Conservation (phyloP, 64 coral and sea anemone species). For the Porites lutea region DNA sequence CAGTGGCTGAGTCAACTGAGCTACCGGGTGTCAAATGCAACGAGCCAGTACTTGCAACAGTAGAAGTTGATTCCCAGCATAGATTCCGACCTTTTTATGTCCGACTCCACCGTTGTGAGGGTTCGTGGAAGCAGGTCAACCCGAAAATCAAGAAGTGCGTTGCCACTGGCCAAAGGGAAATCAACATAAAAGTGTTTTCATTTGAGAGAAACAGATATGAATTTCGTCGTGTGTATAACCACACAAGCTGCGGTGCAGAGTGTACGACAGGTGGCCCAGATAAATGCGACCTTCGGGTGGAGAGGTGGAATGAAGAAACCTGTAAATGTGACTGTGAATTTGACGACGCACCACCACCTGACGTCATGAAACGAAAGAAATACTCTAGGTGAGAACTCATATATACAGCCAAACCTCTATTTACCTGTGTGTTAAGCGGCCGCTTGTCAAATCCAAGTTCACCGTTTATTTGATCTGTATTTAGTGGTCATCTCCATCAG, state of each 20-base stretch:
- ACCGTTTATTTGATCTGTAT: no score
- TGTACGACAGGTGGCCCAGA: conserved; percentile 5
- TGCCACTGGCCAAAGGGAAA: background rate
- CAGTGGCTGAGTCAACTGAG: background rate
- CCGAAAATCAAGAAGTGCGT: conserved; percentile 46
- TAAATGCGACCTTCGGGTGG: conserved; percentile 9
- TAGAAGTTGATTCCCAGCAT: conserved; percentile 47
- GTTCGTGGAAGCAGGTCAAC: background rate
- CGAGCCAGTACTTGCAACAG: conserved; percentile 41
- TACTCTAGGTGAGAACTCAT: conserved; percentile 39
- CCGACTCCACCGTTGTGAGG: conserved; percentile 51
- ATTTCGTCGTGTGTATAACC: conserved; percentile 29
- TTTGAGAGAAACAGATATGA: background rate
- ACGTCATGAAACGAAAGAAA: conserved; percentile 25
- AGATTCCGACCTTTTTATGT: conserved; percentile 58
- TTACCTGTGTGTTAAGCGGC: no score
- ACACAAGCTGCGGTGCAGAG: conserved; percentile 45
- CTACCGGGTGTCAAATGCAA: conserved; percentile 1
- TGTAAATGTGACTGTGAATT: conserved; percentile 51
- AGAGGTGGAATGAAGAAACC: conserved; percentile 32
- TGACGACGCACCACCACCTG: background rate
- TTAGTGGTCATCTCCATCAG: no score
- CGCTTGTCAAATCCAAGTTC: no score
- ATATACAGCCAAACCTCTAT: no score
- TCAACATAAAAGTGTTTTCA: conserved; percentile 15